These are phyloP conservation scores for Gasteruption jaculator DNA, from an alignment of 2,888 invertebrate genomes.

Conservation along the genomic window DNA sequence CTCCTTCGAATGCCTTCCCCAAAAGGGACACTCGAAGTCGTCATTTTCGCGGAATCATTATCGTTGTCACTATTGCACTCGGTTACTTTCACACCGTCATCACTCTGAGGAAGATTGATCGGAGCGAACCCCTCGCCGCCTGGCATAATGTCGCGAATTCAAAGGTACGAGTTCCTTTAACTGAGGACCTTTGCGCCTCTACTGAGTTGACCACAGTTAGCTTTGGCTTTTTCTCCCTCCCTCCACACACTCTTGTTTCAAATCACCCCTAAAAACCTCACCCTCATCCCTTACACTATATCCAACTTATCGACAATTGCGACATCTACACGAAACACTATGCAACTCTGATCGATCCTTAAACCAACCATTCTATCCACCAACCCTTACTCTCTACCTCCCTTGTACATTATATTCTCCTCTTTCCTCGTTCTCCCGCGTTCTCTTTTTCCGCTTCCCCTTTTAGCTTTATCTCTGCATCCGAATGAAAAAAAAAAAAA, in stretches of 20 bases:
- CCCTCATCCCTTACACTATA: constrained; percentile 9
- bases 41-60: constrained; percentile 21
- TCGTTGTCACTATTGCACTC: constrained; percentile 9
- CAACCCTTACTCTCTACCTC: too few relatives aligned
- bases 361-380: too few relatives aligned
- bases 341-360: background rate
- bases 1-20: constrained; percentile 52
- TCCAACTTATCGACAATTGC: background rate
- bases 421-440: too few relatives aligned
- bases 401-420: too few relatives aligned
- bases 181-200: constrained; percentile 44
- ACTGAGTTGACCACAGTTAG: constrained; percentile 37
- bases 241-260: too few relatives aligned
- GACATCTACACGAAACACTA: constrained; percentile 8
- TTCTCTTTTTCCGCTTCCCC: too few relatives aligned
- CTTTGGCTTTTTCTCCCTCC: too few relatives aligned
- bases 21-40: constrained; percentile 31
- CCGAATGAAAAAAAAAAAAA: too few relatives aligned
- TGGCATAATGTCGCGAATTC: constrained; percentile 43
- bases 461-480: too few relatives aligned
- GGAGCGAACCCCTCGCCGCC: constrained; percentile 50
- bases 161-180: constrained; percentile 42
- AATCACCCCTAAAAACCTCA: too few relatives aligned
- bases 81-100: constrained; percentile 30
- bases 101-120: constrained; percentile 36